These are phyloP conservation scores for Vidua chalybeata DNA, from an alignment of 2,113 vertebrate genomes.

Conservation along the genomic window DNA sequence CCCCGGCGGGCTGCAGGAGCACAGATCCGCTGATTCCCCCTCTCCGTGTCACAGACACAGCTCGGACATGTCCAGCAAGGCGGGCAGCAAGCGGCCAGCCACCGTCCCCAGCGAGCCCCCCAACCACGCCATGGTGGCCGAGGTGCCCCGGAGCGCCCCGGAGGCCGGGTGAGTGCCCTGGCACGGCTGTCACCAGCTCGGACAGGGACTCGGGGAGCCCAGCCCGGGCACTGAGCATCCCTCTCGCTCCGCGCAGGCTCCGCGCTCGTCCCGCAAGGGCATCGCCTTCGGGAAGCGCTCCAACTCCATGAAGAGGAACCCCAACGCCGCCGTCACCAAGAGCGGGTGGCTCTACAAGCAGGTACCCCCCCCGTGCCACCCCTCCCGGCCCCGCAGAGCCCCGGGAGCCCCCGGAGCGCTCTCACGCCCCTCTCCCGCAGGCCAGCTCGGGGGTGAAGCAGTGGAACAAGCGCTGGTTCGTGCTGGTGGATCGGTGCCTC, in stretches of 20 bases:
- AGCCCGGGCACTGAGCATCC: background rate
- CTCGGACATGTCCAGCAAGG: conserved; percentile 88
- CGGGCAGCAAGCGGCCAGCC: conserved; percentile 69
- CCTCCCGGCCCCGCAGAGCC: fast-evolving
- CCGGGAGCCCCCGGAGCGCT: fast-evolving
- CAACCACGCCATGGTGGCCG: conserved; percentile 84
- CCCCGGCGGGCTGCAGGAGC: fast-evolving
- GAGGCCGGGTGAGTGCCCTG: conserved; percentile 75
- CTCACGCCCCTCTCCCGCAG: conserved; percentile 61
- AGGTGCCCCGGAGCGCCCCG: conserved; percentile 78
- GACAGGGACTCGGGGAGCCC: fast-evolving
- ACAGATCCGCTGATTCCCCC: fast-evolving
- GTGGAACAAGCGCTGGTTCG: conserved; percentile 98
- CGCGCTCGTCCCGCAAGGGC: conserved; percentile 82
- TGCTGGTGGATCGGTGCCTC: conserved; percentile 92
- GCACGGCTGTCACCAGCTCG: fast-evolving
- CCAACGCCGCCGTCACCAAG: conserved; percentile 82
- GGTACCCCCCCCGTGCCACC: conserved; percentile 38
- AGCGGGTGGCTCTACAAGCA: conserved; percentile 95
- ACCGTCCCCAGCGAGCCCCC: conserved; percentile 70
- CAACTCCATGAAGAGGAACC: conserved; percentile 95
- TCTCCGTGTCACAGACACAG: conserved; percentile 36
- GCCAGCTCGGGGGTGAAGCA: conserved; percentile 95
- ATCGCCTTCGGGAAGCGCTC: conserved; percentile 93
- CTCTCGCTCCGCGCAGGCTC: conserved; percentile 52